Evolutionary conservation across 2,888 invertebrate genomes (phyloP).

Genomic region (Sphaerophoria taeniata): DNA sequence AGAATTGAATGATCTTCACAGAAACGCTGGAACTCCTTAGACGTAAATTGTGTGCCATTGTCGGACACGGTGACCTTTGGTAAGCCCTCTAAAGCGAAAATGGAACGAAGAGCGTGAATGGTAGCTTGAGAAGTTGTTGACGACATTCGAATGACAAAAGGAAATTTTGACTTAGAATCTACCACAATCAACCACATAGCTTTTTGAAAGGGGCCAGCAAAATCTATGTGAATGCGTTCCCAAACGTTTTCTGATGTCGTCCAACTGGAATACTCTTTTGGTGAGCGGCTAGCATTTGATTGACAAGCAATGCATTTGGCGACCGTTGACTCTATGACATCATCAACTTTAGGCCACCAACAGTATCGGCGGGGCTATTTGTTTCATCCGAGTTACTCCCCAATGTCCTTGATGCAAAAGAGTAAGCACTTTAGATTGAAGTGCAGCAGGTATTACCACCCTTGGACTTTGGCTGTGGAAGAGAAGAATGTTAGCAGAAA

Average conservation of each 20-base stretch:
- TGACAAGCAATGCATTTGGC: neutral
- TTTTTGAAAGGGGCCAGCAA: conserved; percentile 1
- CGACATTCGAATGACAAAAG: conserved; percentile 5
- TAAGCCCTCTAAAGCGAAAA: conserved; percentile 8
- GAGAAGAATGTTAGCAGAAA: conserved; percentile 14
- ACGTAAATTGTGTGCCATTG: neutral
- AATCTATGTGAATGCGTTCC: conserved; percentile 21
- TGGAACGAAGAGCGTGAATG: conserved; percentile 1
- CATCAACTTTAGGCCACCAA: neutral
- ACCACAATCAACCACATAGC: conserved; percentile 18
- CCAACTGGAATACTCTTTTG: conserved; percentile 23
- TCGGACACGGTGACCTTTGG: conserved; percentile 11
- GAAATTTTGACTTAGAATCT: no score
- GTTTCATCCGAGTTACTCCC: conserved; percentile 2
- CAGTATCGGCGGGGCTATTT: conserved; percentile 9
- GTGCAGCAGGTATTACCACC: conserved; percentile 5
- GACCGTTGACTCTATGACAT: neutral
- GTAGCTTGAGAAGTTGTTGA: conserved; percentile 18
- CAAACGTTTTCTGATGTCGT: conserved; percentile 5
- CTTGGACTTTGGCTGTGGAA: neutral
- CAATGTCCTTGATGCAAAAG: no score
- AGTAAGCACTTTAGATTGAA: no score
- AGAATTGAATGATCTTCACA: neutral
- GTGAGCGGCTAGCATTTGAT: conserved; percentile 13
- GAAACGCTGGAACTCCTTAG: neutral